Conservation (phyloP, 2,888 invertebrate species). For the Lasioglossum pauxillum region DNA sequence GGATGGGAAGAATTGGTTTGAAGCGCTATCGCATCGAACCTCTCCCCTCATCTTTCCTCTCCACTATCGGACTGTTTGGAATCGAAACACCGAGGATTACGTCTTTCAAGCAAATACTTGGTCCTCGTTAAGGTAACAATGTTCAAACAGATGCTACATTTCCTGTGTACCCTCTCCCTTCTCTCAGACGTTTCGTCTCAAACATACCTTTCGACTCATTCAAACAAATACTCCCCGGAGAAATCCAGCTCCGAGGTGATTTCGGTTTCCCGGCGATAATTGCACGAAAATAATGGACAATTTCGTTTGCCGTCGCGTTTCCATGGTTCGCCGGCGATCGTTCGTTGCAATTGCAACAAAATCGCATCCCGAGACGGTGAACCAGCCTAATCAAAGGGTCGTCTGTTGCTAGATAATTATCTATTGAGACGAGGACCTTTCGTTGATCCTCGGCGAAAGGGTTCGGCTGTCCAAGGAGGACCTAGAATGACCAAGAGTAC, state of each 20-base stretch:
- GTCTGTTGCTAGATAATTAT: conserved; percentile 3
- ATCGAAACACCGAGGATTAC: conserved; percentile 58
- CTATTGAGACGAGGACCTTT: conserved; percentile 62
- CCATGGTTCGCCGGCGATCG: background rate
- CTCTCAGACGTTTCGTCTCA: conserved; percentile 35
- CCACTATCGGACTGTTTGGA: conserved; percentile 26
- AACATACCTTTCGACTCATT: background rate
- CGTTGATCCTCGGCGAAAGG: conserved; percentile 62
- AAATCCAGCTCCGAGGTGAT: background rate
- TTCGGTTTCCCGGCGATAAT: background rate
- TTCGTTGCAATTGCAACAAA: background rate
- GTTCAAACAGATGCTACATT: conserved; percentile 73
- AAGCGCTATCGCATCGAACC: too few relatives aligned
- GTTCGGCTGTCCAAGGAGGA: conserved; percentile 41
- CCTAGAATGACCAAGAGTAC: conserved; percentile 37
- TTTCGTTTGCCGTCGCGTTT: background rate
- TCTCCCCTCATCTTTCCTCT: background rate
- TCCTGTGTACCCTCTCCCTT: conserved; percentile 40
- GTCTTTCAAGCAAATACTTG: conserved; percentile 77
- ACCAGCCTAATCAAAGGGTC: conserved; percentile 58
- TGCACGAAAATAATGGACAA: background rate
- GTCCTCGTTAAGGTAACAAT: conserved; percentile 79
- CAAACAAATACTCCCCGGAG: background rate
- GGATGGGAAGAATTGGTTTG: background rate
- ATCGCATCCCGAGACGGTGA: conserved; percentile 33